Evolutionary conservation across 2,797 vertebrate species (phyloP).

Genomic region (Sphenodon punctatus): DNA sequence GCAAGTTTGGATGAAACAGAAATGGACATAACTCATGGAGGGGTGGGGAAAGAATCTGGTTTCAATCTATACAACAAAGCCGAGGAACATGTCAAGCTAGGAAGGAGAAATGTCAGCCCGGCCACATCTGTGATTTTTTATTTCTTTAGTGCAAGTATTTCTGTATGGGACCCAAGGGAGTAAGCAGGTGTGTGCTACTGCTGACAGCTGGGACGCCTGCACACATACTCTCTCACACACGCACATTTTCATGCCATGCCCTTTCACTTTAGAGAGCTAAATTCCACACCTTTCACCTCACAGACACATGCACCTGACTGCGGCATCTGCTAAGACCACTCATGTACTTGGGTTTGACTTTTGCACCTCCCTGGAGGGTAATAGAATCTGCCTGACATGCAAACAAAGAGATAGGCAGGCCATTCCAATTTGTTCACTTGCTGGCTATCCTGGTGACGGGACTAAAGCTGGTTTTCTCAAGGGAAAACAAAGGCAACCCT

Average conservation of each 20-base stretch:
- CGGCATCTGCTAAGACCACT: not conserved
- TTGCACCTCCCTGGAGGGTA: not conserved
- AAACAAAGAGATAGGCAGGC: not conserved
- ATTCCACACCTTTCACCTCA: not conserved
- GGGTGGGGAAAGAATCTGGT: slow-evolving; percentile 53
- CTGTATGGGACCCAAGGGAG: not conserved
- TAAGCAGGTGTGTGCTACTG: slow-evolving; percentile 12
- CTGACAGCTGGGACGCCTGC: slow-evolving; percentile 6
- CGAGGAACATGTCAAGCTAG: slow-evolving; percentile 55
- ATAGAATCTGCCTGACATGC: not conserved
- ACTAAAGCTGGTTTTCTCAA: not conserved
- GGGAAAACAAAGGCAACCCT: not conserved
- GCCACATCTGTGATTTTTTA: slow-evolving; percentile 33
- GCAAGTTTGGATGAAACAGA: slow-evolving; percentile 58
- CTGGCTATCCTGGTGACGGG: not conserved
- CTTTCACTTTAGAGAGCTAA: not conserved
- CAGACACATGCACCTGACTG: not conserved
- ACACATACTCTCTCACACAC: too few species aligned
- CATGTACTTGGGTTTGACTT: not conserved
- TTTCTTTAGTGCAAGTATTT: slow-evolving; percentile 52
- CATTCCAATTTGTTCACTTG: not conserved
- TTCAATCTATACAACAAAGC: slow-evolving; percentile 68
- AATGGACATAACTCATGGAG: slow-evolving; percentile 60
- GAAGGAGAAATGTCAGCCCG: slow-evolving; percentile 55
- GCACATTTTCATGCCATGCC: not conserved